Evolutionary conservation across 2,888 invertebrate genomes (phyloP).

Genomic region (Heliconius aoede): DNA sequence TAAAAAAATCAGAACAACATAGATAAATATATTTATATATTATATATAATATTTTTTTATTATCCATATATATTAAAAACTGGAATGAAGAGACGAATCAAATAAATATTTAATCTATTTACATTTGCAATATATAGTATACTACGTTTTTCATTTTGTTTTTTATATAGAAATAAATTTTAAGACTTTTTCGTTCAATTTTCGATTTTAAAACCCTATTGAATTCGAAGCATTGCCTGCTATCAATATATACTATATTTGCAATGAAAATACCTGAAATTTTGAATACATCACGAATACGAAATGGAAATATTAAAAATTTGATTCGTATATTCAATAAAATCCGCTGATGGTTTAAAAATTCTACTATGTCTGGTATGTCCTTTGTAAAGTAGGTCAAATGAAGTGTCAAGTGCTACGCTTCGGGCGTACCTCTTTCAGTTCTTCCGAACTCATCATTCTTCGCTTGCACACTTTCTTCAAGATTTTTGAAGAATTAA

Average conservation of each 20-base stretch:
- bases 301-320: conserved; percentile 9
- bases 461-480: not conserved
- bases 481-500: conserved; percentile 2
- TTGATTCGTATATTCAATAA: conserved; percentile 22
- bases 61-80: too few relatives aligned
- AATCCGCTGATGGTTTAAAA: conserved; percentile 8
- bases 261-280: conserved; percentile 8
- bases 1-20: too few relatives aligned
- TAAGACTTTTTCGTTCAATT: not conserved
- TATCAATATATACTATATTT: conserved; percentile 2
- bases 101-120: too few relatives aligned
- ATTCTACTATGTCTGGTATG: conserved; percentile 11
- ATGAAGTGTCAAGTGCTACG: conserved; percentile 28
- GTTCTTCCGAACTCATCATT: conserved; percentile 18
- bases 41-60: too few relatives aligned
- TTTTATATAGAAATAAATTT: not conserved
- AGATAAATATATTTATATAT: too few relatives aligned
- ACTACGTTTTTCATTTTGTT: too few relatives aligned
- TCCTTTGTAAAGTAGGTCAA: conserved; percentile 28
- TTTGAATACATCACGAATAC: not conserved
- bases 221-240: not conserved
- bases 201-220: conserved; percentile 3
- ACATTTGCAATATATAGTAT: too few relatives aligned
- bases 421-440: conserved; percentile 28
- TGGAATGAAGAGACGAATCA: too few relatives aligned